Evolutionary conservation across 2,113 vertebrate genomes (phyloP), one percentile per base, ranked within the genome.

Genomic region (Labrus mixtus): DNA sequence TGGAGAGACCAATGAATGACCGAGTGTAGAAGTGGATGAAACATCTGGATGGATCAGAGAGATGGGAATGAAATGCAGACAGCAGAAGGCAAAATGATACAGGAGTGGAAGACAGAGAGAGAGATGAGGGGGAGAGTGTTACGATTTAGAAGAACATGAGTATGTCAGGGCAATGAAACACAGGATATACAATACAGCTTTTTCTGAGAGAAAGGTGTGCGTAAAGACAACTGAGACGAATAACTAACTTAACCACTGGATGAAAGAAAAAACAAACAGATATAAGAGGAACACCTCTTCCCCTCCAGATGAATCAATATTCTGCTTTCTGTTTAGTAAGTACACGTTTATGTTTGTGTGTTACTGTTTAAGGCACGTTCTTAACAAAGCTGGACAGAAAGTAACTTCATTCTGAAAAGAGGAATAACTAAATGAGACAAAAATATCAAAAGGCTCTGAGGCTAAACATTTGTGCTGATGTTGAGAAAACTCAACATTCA

Each of bases 11-110:
- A 50, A 39, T 39, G 77, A 73, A 68, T 81, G 68, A 76, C 46
- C 58, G 36, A n/a, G 60, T 1, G 59, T 39, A 55, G 77, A 73
- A 57, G 73, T 62, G 72, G 13, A 55, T 57, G 43, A 81, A 81
- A 83, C 77, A 87, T 89, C 78, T 90, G 80, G 78, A 77, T 37
- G 25, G 81, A 68, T 81, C 20, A 63, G 55, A 72, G 25, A 3
- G 22, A 15, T 0, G 45, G 50, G 29, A 70, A 64, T 63, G 53
- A 20, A 48, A 78, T 61, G 77, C 63, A 70, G 81, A 57, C 41
- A 48, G 36, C 54, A 3, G n/a, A 58, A 61, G 55, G 58, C 22
- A 63, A 65, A 80, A 53, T 60, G 68, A 15, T 70, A 53, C 57
- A 55, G 48, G 62, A 33, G 65, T 51, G 25, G 65, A 76, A 19